These are phyloP conservation scores for Percina caprodes DNA, from an alignment of 2,113 vertebrate species.

Conservation along the genomic window DNA sequence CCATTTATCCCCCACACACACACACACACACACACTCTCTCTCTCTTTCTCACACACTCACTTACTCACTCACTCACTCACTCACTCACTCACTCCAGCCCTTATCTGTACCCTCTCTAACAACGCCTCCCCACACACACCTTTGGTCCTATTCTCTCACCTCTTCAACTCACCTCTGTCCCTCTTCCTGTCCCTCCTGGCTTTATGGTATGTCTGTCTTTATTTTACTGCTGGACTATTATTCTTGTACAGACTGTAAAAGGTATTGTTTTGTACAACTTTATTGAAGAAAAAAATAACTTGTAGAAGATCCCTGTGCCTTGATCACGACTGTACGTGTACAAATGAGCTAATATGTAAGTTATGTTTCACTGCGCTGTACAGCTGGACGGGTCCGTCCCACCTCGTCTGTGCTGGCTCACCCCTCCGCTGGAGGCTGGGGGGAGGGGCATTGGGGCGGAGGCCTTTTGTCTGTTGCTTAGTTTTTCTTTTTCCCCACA, in stretches of 20 bases:
- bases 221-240: slow-evolving; percentile 97
- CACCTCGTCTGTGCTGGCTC: slow-evolving; percentile 82
- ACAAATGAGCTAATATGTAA: slow-evolving; percentile 95
- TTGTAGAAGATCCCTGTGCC: slow-evolving; percentile 99
- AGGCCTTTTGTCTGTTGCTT: slow-evolving; percentile 89
- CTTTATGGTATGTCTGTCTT: slow-evolving; percentile 85
- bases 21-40: slow-evolving; percentile 15
- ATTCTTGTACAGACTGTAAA: slow-evolving; percentile 99
- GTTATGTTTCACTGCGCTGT: slow-evolving; percentile 95
- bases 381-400: slow-evolving; percentile 87
- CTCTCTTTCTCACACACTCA: too few species aligned
- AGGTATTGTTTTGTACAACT: slow-evolving; percentile 99
- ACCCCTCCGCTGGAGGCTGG: slow-evolving; percentile 33
- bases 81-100: slow-evolving; percentile 9
- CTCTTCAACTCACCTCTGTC: slow-evolving; percentile 37
- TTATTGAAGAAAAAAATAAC: slow-evolving; percentile 93
- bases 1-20: slow-evolving; percentile 54
- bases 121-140: neutral
- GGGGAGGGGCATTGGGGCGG: slow-evolving; percentile 64
- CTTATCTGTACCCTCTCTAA: slow-evolving; percentile 21
- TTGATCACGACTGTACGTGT: slow-evolving; percentile 98
- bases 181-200: slow-evolving; percentile 68
- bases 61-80: neutral
- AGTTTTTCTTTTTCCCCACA: slow-evolving; percentile 59
- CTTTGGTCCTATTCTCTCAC: slow-evolving; percentile 49